Evolutionary conservation across 1,140 invertebrate species (phyloP), one percentile per base, ranked within the genome.

Genomic region (Bemisia tabaci): DNA sequence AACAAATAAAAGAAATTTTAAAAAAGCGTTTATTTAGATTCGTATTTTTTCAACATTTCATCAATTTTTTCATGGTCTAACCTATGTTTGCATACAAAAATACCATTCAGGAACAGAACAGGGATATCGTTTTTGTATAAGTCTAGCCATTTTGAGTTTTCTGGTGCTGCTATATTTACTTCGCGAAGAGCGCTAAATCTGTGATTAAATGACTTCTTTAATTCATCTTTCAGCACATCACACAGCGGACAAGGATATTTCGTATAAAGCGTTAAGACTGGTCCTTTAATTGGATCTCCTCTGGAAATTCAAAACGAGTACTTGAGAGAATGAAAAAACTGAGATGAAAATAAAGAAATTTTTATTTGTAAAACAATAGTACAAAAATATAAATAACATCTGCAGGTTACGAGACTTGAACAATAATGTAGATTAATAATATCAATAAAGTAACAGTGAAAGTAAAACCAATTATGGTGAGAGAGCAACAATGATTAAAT

Each of bases 71-170:
- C 71, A 67, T 74, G 73, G 74, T 94, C 82, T 60, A 91, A 80
- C 70, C 78, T 81, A 76, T 94, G 89, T 80, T 91, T 93, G 79
- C 92, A 93, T 25, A 94, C 78, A 78, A 85, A 94, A 72, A 87
- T 80, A 21, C 86, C 87, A 76, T 94, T 87, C 2, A 94, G 80
- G 79, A 92, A 90, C 72, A 94, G 78, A 17, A 94, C 91, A 62
- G 92, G 92, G 73, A 94, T 94, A 75, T 94, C 90, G 75, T 87
- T 83, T 66, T 85, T 82, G 73, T 93, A 95, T n/a, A 91, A 78
- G 65, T 85, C 78, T 64, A 85, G 79, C 82, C 85, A 91, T 65
- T 82, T 78, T 64, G 88, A 73, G 75, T 94, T 92, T 73, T 84
- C 86, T 71, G 83, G 81, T 21, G 79, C 76, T 17, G 83, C 84